Base-by-base conservation (phyloP, 2,113 vertebrate species). In the Leptodactylus fuscus region DNA sequence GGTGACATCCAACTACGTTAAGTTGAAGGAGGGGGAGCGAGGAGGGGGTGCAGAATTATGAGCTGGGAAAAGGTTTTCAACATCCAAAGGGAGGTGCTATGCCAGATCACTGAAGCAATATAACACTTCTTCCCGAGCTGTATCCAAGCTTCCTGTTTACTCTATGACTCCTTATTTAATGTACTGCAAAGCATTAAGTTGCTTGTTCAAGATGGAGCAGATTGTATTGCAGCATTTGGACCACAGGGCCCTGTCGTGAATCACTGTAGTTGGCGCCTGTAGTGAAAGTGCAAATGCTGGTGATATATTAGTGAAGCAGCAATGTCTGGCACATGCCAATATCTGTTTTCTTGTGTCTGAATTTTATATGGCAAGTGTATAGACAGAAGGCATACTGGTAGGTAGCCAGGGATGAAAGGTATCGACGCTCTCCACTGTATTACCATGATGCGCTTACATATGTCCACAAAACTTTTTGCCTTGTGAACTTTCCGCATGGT, bases 71-170 rank as follows among this genome's bases (percentile, higher is more conserved):
- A 86, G 36, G 22, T 80, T 38, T 71, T 60, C 84, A 34, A 16
- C 77, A 81, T 86, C 84, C 84, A 86, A 81, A 48, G 51, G 34
- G 65, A 86, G 48, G 77, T 86, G 36, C 67, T 46, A 24, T 53
- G 65, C 84, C 73, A 77, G 71, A 85, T 67, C 34, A 55, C 29
- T 77, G 55, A 34, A 67, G 82, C 24, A 15, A 77, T 36, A 77
- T 34, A 77, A 29, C 32, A 58, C 24, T 60, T 58, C 41, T 48
- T 81, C 60, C 15, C 20, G 5, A 29, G 46, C 65, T 34, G 5
- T 53, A 55, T 71, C 48, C 27, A n/a, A 8, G 60, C 27, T n/a
- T 71, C 48, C 48, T 41, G 34, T 41, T 53, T 78, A 78, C 32
- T n/a, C 16, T 36, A 1, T 55, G 74, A 18, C 24, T 76, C 27